phyloP scores from a whole-genome alignment of 2,797 vertebrate species.

The Vespertilio murinus region DNA sequence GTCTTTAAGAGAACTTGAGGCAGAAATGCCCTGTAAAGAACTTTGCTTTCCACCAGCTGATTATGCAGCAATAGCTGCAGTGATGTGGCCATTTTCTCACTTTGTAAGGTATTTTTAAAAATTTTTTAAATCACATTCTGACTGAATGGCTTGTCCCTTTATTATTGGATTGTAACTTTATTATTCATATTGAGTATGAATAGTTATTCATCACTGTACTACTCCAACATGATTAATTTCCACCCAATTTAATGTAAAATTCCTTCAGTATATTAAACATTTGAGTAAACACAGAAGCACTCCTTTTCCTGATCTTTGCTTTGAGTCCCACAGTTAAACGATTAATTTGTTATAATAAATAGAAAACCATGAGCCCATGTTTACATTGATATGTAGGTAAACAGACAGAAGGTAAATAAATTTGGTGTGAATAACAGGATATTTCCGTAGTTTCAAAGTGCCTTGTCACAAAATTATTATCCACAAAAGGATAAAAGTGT shows the following conservation, averaged over 20 bases:
- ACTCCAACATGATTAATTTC: conserved; percentile 16
- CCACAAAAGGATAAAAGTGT: not conserved
- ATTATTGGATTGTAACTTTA: not conserved
- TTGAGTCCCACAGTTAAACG: not conserved
- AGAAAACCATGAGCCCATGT: not conserved
- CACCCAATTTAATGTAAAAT: conserved; percentile 21
- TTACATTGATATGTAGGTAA: not conserved
- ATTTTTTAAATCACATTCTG: not conserved
- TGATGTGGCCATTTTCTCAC: not conserved
- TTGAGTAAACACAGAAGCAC: not conserved
- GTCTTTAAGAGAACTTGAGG: not conserved
- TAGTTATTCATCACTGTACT: not conserved
- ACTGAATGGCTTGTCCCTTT: conserved; percentile 4
- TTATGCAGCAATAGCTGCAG: not conserved
- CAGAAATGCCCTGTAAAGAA: not conserved
- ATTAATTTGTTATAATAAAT: not conserved
- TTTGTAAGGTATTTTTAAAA: not conserved
- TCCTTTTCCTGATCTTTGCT: not conserved
- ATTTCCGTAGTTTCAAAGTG: not conserved
- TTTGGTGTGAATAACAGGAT: not conserved
- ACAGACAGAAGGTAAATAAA: not conserved
- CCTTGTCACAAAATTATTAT: not conserved
- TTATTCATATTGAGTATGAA: not conserved
- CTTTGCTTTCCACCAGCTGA: not conserved
- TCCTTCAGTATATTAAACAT: not conserved